Evolutionary conservation across 64 coral and sea anemone genomes (phyloP).

Genomic region (Stylophora pistillata): DNA sequence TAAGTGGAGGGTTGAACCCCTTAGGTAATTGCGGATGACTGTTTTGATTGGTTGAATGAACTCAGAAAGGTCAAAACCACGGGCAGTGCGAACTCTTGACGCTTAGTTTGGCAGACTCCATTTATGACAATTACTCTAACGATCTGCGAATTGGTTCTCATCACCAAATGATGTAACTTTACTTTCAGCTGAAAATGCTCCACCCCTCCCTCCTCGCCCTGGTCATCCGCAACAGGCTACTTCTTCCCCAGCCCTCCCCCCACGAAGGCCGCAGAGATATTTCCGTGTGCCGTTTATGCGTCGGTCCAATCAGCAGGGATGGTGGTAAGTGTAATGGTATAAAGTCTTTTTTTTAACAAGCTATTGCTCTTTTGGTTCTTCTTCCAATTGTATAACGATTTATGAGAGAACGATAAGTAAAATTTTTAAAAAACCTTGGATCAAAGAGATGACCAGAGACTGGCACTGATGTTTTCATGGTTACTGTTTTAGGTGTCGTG

Average conservation of each 20-base stretch:
- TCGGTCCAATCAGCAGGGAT: conserved; percentile 80
- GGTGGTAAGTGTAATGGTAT: conserved; percentile 66
- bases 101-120: no score
- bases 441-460: no score
- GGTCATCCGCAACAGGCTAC: not conserved
- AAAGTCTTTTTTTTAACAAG: not conserved
- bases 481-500: no score
- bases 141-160: no score
- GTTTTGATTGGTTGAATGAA: not conserved
- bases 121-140: no score
- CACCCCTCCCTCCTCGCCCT: conserved; percentile 82
- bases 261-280: conserved; percentile 81
- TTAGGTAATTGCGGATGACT: not conserved
- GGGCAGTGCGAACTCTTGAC: no score
- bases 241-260: conserved; percentile 72
- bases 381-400: no score
- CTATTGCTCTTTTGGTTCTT: no score
- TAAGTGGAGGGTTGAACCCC: not conserved
- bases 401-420: no score
- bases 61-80: no score
- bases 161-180: not conserved
- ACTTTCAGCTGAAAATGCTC: conserved; percentile 45
- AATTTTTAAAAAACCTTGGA: no score
- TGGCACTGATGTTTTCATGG: no score
- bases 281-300: conserved; percentile 90